A percentile compares a stretch with the other conserved stretches of the same genome.
Evolutionary conservation across 2,888 invertebrate species (phyloP).

Genomic region (Yponomeuta sedellus): DNA sequence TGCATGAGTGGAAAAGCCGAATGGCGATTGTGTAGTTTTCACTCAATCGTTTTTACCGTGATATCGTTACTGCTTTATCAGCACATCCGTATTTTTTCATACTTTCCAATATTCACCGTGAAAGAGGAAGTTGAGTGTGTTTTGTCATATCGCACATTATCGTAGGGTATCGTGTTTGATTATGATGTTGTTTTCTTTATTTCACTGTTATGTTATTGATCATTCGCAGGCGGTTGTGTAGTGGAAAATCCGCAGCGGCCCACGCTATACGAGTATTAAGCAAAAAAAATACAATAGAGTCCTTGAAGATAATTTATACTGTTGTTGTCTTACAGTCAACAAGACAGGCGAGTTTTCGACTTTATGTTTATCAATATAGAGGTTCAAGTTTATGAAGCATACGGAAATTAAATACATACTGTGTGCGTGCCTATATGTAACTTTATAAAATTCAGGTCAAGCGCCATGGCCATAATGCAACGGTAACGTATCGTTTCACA

Average conservation of each 20-base stretch:
- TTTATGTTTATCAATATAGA: not conserved
- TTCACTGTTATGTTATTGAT: not conserved
- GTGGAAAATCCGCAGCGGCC: constrained; percentile 24
- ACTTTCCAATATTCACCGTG: not conserved
- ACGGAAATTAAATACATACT: no score
- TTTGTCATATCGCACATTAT: not conserved
- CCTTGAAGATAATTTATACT: constrained; percentile 32
- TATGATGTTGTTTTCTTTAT: not conserved
- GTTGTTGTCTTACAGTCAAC: not conserved
- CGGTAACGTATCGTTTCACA: not conserved
- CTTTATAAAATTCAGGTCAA: not conserved
- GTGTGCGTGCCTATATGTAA: not conserved
- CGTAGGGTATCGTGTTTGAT: not conserved
- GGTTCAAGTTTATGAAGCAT: not conserved
- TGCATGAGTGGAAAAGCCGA: constrained; percentile 31
- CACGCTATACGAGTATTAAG: not conserved
- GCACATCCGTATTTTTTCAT: not conserved
- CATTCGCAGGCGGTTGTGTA: constrained; percentile 20
- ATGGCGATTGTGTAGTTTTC: not conserved
- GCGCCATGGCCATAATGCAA: not conserved
- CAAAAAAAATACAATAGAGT: constrained; percentile 34
- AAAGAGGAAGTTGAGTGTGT: not conserved
- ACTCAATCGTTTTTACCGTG: not conserved
- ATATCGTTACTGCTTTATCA: not conserved
- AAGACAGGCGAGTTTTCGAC: not conserved